phyloP scores from a whole-genome alignment of 2,888 invertebrate species.

The Cosmorhoe ocellata region DNA sequence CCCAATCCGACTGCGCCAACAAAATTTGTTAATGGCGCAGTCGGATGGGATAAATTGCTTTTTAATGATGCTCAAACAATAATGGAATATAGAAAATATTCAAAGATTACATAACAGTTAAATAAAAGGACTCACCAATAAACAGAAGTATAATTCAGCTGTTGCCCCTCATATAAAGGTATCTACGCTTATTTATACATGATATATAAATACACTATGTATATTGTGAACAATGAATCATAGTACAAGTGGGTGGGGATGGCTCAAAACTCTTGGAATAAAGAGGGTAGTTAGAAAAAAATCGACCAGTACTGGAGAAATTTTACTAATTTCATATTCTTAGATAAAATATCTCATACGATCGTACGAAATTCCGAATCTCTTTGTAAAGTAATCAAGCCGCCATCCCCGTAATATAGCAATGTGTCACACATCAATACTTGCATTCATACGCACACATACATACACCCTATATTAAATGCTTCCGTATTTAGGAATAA shows the following conservation, averaged over 20 bases:
- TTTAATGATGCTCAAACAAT: too few relatives aligned
- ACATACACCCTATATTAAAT: conserved; percentile 68
- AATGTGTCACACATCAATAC: conserved; percentile 18
- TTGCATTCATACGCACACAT: conserved; percentile 38
- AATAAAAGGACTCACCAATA: conserved; percentile 63
- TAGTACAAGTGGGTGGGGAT: conserved; percentile 17
- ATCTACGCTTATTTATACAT: conserved; percentile 46
- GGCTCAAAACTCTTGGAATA: conserved; percentile 8
- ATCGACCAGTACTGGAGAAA: too few relatives aligned
- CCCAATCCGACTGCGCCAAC: conserved; percentile 1
- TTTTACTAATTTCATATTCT: too few relatives aligned
- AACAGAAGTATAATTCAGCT: conserved; percentile 60
- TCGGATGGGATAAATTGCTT: too few relatives aligned
- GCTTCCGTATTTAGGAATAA: conserved; percentile 57
- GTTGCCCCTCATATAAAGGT: conserved; percentile 53
- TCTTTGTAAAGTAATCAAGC: conserved; percentile 11
- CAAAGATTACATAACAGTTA: too few relatives aligned
- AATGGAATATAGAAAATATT: too few relatives aligned
- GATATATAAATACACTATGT: conserved; percentile 42
- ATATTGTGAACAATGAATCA: conserved; percentile 36
- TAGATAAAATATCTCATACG: too few relatives aligned
- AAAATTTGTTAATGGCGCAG: background rate
- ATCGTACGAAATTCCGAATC: too few relatives aligned
- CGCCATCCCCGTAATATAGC: conserved; percentile 13
- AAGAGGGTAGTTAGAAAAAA: conserved; percentile 4